Conservation (phyloP, 2,888 invertebrate genomes). For the Onchidella celtica region DNA sequence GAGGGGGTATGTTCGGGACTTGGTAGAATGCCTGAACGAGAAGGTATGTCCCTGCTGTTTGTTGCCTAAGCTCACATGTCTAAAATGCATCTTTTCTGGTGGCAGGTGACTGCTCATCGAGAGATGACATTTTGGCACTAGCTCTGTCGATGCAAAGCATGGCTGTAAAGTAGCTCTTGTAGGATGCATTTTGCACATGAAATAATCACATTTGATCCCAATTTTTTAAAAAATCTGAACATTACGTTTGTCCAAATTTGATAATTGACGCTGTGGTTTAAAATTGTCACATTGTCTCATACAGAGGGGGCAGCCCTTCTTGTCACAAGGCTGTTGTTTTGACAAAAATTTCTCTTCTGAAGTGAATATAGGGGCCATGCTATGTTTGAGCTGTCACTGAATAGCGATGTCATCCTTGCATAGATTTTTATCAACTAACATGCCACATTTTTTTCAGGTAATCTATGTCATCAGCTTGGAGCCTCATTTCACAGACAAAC, state of each 20-base stretch:
- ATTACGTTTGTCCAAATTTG: too few species aligned
- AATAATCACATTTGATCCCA: too few species aligned
- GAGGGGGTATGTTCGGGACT: conserved; percentile 95
- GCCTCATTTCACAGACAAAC: not conserved
- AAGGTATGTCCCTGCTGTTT: conserved; percentile 85
- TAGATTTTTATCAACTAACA: too few species aligned
- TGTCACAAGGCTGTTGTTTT: conserved; percentile 27
- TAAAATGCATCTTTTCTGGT: conserved; percentile 24
- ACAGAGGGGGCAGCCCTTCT: conserved; percentile 41
- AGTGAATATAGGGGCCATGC: conserved; percentile 34
- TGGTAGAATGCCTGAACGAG: conserved; percentile 98
- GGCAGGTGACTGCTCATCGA: not conserved
- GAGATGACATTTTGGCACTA: conserved; percentile 14
- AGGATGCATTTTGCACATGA: too few species aligned
- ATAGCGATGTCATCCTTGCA: conserved; percentile 44
- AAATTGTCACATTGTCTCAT: too few species aligned
- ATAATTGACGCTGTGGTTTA: too few species aligned
- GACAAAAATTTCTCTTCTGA: too few species aligned
- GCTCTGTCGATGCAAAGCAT: conserved; percentile 37
- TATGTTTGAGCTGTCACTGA: conserved; percentile 34
- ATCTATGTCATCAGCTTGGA: not conserved
- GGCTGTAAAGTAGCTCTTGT: conserved; percentile 16
- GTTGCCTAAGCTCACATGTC: conserved; percentile 30
- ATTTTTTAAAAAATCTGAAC: too few species aligned
- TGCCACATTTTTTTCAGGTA: too few species aligned